Percentiles rank a stretch among this genome's conserved stretches.
Evolutionary conservation across 2,888 invertebrate species (phyloP).

Genomic region (Meiosimyza platycephala): DNA sequence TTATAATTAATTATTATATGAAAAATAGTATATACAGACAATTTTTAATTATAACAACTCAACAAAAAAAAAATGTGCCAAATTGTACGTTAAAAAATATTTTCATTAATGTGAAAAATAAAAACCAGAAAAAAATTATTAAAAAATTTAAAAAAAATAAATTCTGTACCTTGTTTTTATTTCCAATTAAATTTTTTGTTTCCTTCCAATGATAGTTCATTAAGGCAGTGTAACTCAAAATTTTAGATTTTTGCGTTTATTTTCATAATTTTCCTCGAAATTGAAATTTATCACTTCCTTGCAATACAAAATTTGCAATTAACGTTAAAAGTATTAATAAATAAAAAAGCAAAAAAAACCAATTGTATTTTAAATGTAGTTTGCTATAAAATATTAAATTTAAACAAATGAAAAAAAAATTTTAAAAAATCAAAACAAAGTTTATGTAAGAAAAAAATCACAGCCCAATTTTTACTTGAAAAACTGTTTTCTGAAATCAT

Average conservation of each 20-base stretch:
- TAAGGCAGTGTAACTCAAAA: constrained; percentile 2
- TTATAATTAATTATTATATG: constrained; percentile 32
- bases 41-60: constrained; percentile 39
- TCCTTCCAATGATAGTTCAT: not conserved
- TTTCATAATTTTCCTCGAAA: constrained; percentile 11
- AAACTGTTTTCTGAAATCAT: constrained; percentile 23
- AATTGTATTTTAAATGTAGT: constrained; percentile 37
- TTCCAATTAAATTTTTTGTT: not conserved
- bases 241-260: not conserved
- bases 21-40: constrained; percentile 37
- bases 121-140: constrained; percentile 10
- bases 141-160: constrained; percentile 13
- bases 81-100: constrained; percentile 61
- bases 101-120: constrained; percentile 18
- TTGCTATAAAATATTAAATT: constrained; percentile 30
- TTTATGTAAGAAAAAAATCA: constrained; percentile 45
- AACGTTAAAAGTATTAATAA: constrained; percentile 28
- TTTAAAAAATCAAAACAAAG: constrained; percentile 31
- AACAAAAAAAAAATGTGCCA: constrained; percentile 61
- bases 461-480: constrained; percentile 42
- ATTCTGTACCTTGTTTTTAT: not conserved
- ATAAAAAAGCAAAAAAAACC: constrained; percentile 32
- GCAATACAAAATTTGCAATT: constrained; percentile 17
- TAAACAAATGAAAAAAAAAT: constrained; percentile 25
- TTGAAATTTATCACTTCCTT: constrained; percentile 6